Percentiles rank a stretch among this genome's conserved stretches.
These are phyloP conservation scores for Poecilia picta DNA, from an alignment of 2,797 vertebrate genomes.

Conservation along the genomic window DNA sequence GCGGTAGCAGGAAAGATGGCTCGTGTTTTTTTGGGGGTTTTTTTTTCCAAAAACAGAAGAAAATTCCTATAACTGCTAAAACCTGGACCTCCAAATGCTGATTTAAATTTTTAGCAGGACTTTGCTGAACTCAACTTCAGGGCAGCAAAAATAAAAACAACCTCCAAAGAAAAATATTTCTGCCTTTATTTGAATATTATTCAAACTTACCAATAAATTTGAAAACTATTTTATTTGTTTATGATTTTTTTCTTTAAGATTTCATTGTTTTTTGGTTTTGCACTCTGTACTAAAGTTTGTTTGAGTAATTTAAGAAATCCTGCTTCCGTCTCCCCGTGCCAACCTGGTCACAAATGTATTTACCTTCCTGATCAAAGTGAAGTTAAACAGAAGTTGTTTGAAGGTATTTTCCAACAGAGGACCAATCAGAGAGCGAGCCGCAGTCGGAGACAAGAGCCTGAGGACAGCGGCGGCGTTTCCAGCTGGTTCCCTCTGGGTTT, in stretches of 20 bases:
- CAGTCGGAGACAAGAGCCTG: conserved; percentile 32
- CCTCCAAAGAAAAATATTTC: neutral
- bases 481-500: conserved; percentile 22
- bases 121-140: neutral
- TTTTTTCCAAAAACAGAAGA: no score
- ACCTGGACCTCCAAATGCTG: neutral
- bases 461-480: conserved; percentile 33
- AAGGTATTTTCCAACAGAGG: conserved; percentile 17
- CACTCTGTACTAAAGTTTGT: neutral
- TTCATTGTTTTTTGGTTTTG: neutral
- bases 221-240: neutral
- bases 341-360: neutral
- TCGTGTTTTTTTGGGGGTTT: no score
- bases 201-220: neutral
- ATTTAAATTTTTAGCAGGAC: neutral
- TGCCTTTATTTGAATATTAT: neutral
- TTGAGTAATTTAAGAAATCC: neutral
- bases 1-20: no score
- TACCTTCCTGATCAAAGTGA: neutral
- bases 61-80: no score
- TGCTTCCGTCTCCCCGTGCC: neutral
- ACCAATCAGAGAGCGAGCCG: conserved; percentile 4
- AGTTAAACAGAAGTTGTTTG: neutral
- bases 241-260: neutral
- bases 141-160: neutral